Conservation (phyloP, 2,888 invertebrate genomes). For the Pristionchus exspectatus region DNA sequence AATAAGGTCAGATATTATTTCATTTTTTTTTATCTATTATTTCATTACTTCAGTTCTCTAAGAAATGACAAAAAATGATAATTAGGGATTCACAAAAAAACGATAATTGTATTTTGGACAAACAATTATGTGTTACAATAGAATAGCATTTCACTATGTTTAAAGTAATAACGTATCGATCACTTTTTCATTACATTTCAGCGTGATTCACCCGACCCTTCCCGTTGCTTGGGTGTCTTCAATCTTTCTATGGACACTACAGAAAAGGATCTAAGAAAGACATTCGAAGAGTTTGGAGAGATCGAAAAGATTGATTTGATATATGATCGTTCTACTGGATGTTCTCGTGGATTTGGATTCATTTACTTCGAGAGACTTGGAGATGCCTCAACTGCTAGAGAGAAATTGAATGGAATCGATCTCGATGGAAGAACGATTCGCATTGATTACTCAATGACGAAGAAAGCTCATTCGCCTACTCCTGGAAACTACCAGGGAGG, state of each 20-base stretch:
- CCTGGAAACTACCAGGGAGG: conserved; percentile 77
- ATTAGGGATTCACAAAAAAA: too few relatives aligned
- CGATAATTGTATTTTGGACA: too few relatives aligned
- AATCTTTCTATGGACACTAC: conserved; percentile 94
- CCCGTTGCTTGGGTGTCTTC: conserved; percentile 94
- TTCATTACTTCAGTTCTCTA: too few relatives aligned
- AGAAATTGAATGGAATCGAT: conserved; percentile 62
- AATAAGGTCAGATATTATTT: conserved; percentile 11
- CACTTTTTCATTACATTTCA: neutral
- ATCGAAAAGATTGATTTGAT: conserved; percentile 92
- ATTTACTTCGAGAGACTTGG: conserved; percentile 71
- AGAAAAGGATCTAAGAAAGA: conserved; percentile 92
- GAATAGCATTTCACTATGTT: neutral
- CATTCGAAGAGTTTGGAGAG: conserved; percentile 93
- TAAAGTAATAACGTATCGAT: too few relatives aligned
- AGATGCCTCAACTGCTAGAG: conserved; percentile 70
- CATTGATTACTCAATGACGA: conserved; percentile 75
- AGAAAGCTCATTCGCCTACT: conserved; percentile 75
- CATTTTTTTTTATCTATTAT: too few relatives aligned
- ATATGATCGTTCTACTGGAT: conserved; percentile 89
- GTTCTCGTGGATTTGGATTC: conserved; percentile 77
- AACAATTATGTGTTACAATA: neutral
- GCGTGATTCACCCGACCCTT: conserved; percentile 88
- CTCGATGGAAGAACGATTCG: conserved; percentile 69
- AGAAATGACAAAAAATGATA: too few relatives aligned